These are phyloP conservation scores for Philantomba maxwellii DNA, from an alignment of 2,113 vertebrate species.

Conservation along the genomic window DNA sequence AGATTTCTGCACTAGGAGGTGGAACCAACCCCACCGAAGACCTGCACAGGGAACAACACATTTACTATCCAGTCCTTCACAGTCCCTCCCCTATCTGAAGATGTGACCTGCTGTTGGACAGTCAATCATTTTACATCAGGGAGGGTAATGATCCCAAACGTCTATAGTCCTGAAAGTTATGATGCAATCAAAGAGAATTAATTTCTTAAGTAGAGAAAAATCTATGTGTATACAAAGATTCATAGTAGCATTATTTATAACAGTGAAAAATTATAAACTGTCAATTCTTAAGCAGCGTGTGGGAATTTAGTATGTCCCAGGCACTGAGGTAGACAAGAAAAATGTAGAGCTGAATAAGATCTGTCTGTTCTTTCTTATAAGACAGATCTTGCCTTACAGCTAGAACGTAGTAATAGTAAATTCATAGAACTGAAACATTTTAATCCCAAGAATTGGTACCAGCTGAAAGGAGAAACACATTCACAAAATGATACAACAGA, in stretches of 20 bases:
- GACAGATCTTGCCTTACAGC: neutral
- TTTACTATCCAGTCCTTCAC: neutral
- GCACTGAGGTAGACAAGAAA: neutral
- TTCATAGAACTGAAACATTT: neutral
- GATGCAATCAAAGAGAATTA: neutral
- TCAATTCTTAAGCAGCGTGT: neutral
- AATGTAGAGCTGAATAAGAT: neutral
- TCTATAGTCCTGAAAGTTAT: neutral
- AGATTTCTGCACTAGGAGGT: conserved; percentile 55
- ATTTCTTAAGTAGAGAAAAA: conserved; percentile 20
- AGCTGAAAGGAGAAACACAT: neutral
- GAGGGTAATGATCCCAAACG: neutral
- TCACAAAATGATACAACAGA: neutral
- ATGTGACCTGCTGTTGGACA: neutral
- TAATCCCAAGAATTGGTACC: neutral
- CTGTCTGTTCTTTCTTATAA: neutral
- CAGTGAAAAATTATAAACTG: neutral
- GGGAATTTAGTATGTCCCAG: neutral
- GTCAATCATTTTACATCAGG: conserved; percentile 22
- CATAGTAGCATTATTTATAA: neutral
- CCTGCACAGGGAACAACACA: conserved; percentile 47
- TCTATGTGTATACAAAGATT: neutral
- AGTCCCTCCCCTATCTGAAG: neutral
- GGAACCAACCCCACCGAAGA: conserved; percentile 49
- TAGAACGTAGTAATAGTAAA: neutral